Evolutionary conservation across 2,113 vertebrate species (phyloP).

Genomic region (Psilopsiagon aymara): DNA sequence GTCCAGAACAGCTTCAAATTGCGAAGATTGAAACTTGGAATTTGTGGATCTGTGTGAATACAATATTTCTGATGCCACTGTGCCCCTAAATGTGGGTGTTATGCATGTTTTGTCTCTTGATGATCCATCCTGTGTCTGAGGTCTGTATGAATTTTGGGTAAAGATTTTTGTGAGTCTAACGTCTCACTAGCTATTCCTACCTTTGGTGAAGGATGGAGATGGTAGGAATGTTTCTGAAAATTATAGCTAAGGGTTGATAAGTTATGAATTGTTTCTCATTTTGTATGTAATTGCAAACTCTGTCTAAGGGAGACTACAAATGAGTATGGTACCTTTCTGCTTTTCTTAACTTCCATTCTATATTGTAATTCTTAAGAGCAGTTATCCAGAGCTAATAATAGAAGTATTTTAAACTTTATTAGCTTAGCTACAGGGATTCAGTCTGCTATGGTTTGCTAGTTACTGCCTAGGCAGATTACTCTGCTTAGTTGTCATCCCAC

Average conservation of each 20-base stretch:
- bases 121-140: neutral
- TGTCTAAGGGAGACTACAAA: neutral
- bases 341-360: neutral
- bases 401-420: neutral
- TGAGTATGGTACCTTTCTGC: neutral
- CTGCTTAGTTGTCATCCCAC: neutral
- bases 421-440: neutral
- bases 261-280: neutral
- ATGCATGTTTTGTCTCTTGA: neutral
- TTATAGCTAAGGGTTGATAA: neutral
- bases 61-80: neutral
- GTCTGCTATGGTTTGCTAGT: neutral
- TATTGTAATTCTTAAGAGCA: neutral
- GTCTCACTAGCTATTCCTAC: neutral
- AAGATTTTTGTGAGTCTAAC: neutral
- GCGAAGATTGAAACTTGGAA: neutral
- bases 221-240: neutral
- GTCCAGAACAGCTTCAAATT: neutral
- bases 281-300: neutral
- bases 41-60: neutral
- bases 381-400: neutral
- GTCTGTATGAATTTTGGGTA: neutral
- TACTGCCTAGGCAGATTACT: neutral
- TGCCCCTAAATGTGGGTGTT: neutral
- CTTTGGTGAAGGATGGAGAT: neutral